Evolutionary conservation across 2,888 invertebrate genomes (phyloP).

Genomic region (Helobdella robusta): DNA sequence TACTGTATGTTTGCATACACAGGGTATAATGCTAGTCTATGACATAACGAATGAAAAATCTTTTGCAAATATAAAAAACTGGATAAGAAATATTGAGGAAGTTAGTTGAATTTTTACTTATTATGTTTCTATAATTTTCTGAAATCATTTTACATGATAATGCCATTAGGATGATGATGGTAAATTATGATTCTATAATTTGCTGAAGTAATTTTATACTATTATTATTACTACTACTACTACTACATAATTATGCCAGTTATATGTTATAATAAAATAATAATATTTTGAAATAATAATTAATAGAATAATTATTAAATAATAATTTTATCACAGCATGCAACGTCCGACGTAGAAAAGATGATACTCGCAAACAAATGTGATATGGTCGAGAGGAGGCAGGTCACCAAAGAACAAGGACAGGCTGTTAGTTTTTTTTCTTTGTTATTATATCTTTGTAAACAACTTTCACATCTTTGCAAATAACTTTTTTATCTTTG

Average conservation of each 20-base stretch:
- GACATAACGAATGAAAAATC: constrained; percentile 98
- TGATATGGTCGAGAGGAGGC: constrained; percentile 88
- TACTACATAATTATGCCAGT: too few species aligned
- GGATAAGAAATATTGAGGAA: constrained; percentile 97
- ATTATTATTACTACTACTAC: too few species aligned
- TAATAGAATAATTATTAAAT: background rate
- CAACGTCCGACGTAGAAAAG: constrained; percentile 94
- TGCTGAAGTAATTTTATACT: too few species aligned
- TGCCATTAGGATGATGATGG: too few species aligned
- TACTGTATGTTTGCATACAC: too few species aligned
- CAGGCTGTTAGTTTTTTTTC: too few species aligned
- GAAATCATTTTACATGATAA: background rate
- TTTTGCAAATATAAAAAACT: constrained; percentile 97
- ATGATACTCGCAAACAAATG: constrained; percentile 97
- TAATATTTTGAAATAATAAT: too few species aligned
- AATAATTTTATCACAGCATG: constrained; percentile 57
- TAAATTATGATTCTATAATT: too few species aligned
- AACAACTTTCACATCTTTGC: too few species aligned
- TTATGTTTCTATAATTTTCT: background rate
- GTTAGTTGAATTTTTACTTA: constrained; percentile 37
- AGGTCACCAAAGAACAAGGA: constrained; percentile 88
- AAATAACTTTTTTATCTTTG: too few species aligned
- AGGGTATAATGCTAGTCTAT: constrained; percentile 95
- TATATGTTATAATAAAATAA: too few species aligned
- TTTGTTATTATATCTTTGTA: too few species aligned